These are phyloP conservation scores for Melipona quadrifasciata DNA, from an alignment of 1,140 invertebrate species.

Conservation along the genomic window DNA sequence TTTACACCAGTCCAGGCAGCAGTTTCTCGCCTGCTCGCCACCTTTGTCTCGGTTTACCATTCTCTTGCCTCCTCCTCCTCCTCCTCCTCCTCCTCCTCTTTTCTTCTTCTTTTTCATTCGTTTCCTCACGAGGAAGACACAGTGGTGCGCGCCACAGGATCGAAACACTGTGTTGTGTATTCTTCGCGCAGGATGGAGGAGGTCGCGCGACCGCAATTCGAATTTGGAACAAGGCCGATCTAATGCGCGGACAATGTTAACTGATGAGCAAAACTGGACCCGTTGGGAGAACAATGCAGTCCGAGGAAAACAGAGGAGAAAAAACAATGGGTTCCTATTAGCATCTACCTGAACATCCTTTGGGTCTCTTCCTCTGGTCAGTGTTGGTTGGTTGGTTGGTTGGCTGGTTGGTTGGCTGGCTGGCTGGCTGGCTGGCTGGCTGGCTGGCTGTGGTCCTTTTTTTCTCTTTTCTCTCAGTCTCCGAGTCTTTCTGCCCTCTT, in stretches of 20 bases:
- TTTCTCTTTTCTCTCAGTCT: constrained; percentile 45
- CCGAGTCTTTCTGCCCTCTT: not conserved
- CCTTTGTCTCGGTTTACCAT: constrained; percentile 38
- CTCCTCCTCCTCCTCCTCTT: not conserved
- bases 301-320: constrained; percentile 60
- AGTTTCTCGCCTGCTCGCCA: constrained; percentile 13
- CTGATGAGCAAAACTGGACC: constrained; percentile 60
- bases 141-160: not conserved
- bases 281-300: constrained; percentile 63
- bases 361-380: constrained; percentile 28
- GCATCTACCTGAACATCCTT: constrained; percentile 67
- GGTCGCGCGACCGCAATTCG: constrained; percentile 57
- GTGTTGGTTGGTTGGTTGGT: too few species aligned
- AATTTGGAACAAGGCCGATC: constrained; percentile 70
- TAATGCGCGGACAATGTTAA: constrained; percentile 68
- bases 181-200: constrained; percentile 41
- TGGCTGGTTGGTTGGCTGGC: too few species aligned
- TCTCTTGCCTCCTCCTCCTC: not conserved
- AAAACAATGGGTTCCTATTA: constrained; percentile 71
- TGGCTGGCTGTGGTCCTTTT: constrained; percentile 5
- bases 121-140: not conserved
- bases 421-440: too few species aligned
- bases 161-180: constrained; percentile 35
- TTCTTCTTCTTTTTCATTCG: not conserved
- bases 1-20: constrained; percentile 55